Conservation (phyloP, 2,888 invertebrate species). For the Leptinotarsa tumamoca region DNA sequence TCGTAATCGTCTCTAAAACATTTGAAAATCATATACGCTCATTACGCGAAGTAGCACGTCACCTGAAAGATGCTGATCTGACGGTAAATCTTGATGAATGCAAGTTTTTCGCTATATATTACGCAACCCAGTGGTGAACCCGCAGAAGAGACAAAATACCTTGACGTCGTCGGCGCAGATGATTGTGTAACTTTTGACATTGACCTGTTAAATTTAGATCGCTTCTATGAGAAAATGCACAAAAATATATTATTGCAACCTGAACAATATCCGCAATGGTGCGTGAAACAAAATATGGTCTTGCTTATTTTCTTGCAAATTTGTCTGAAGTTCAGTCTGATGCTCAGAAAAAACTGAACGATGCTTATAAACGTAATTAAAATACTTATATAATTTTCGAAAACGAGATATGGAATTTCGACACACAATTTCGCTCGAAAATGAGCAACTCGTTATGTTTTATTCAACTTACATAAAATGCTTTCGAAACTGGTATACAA, state of each 20-base stretch:
- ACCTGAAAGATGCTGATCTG: not conserved
- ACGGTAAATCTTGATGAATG: not conserved
- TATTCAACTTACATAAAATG: no score
- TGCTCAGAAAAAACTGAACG: no score
- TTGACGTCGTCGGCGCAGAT: not conserved
- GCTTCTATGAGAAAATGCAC: conserved; percentile 28
- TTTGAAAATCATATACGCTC: not conserved
- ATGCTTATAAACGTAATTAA: no score
- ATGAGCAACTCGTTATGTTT: no score
- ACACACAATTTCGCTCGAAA: no score
- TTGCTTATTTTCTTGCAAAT: not conserved
- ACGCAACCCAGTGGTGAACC: not conserved
- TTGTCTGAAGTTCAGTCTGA: no score
- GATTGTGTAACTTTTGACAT: conserved; percentile 19
- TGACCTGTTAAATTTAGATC: conserved; percentile 22
- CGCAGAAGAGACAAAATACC: conserved; percentile 12
- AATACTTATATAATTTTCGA: no score
- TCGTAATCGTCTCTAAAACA: not conserved
- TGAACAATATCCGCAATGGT: conserved; percentile 30
- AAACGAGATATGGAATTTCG: no score
- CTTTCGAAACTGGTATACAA: no score
- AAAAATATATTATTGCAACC: conserved; percentile 28
- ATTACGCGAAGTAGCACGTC: not conserved
- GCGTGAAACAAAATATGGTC: conserved; percentile 23
- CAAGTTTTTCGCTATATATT: not conserved